Percentiles rank a stretch among this genome's conserved stretches.
phyloP scores from a whole-genome alignment of 30 jellyfish, hydroid and myxozoan species.

The Hydractinia echinata region DNA sequence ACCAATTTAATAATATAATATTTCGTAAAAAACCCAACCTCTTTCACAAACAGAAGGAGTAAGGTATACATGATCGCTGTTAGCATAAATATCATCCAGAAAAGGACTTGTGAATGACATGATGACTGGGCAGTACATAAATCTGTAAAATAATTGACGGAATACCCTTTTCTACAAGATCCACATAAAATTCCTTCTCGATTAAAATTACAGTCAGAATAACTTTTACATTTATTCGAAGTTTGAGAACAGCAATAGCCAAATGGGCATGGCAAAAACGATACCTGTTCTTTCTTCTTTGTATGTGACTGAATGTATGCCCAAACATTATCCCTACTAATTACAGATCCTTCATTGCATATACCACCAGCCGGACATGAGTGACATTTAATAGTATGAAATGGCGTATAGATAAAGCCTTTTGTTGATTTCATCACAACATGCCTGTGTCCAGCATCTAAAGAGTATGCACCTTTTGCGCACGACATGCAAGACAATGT shows the following conservation, averaged over 20 bases:
- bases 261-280: slow-evolving; percentile 7
- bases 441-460: neutral
- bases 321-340: slow-evolving; percentile 36
- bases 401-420: neutral
- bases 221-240: slow-evolving; percentile 27
- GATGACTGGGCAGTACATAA: slow-evolving; percentile 11
- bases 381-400: neutral
- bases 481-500: neutral
- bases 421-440: neutral
- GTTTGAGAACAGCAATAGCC: slow-evolving; percentile 36
- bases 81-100: slow-evolving; percentile 25
- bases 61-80: neutral
- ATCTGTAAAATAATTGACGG: slow-evolving; percentile 27
- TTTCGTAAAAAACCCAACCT: neutral
- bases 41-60: neutral
- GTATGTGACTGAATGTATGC: slow-evolving; percentile 11
- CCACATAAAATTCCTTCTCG: slow-evolving; percentile 33
- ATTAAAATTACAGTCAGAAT: slow-evolving; percentile 17
- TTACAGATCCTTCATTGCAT: neutral
- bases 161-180: slow-evolving; percentile 27
- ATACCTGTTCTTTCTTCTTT: neutral
- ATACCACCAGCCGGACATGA: slow-evolving; percentile 5
- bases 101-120: slow-evolving; percentile 7
- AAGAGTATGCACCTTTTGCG: neutral
- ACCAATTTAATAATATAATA: neutral